Evolutionary conservation across 1,140 invertebrate genomes (phyloP), one percentile per base, ranked within the genome.

Genomic region (Nasonia giraulti): DNA sequence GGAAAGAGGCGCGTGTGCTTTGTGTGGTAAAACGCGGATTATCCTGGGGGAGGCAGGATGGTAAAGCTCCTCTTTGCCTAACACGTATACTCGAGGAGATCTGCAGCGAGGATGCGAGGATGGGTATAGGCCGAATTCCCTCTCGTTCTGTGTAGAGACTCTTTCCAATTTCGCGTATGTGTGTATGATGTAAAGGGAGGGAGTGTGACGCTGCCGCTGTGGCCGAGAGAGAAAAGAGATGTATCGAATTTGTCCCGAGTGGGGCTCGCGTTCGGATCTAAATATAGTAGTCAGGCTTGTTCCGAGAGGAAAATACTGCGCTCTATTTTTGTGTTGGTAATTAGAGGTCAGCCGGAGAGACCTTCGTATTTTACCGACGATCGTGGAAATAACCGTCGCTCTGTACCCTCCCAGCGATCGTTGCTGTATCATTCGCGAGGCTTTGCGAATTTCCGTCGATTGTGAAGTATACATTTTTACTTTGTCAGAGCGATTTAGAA

Each of bases 11-110:
- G 73, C 7, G 17, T 74, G 37, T 74, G 37, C 33, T 74, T 37
- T 74, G 23, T 40, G 73, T 40, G 37, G 73, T 20, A 8, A 74
- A 74, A n/a, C 37, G 73, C 73, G 73, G 73, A 40, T 74, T 37
- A 74, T 37, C 69, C 11, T 37, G 33, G 73, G 4, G 17, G 33
- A 74, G 37, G 31, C 1, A 17, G 14, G 27, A n/a, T 74, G 33
- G 33, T 74, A 40, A 71, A 27, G 55, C 69, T 23, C 69, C 27
- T 71, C 7, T 71, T 71, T 71, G 23, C 69, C 12, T 71, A 31
- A 10, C 6, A 23, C n/a, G 66, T 44, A 44, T 1, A 44, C 40
- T 44, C 40, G 55, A 62, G 55, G 55, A 62, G 2, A 37, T 62
- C 55, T 55, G 17, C 55, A 17, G 14, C 7, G 17, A 20, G 17